A percentile compares a stretch with the other conserved stretches of the same genome.
Evolutionary conservation across 1,140 invertebrate species (phyloP).

Genomic region (Eulimnadia texana): DNA sequence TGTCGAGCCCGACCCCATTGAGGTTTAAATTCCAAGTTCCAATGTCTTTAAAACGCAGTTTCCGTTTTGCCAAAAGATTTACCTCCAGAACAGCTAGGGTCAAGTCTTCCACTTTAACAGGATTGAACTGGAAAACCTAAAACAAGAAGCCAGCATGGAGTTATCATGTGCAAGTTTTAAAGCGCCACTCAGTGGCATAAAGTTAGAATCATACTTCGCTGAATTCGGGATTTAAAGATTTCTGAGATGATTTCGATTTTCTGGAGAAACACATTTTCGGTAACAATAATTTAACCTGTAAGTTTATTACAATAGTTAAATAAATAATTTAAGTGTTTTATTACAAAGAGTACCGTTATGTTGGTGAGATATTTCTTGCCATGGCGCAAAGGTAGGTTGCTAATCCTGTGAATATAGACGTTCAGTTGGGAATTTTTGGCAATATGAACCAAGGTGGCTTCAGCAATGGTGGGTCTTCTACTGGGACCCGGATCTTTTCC

Average conservation of each 20-base stretch:
- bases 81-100: background rate
- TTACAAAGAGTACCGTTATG: background rate
- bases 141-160: too few relatives aligned
- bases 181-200: background rate
- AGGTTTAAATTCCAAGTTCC: background rate
- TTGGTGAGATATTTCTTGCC: background rate
- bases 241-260: background rate
- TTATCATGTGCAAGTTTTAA: too few relatives aligned
- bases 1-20: background rate
- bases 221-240: background rate
- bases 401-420: background rate
- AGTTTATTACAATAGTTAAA: too few relatives aligned
- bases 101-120: background rate
- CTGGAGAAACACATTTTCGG: background rate
- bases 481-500: too few relatives aligned
- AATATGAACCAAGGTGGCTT: background rate
- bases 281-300: background rate
- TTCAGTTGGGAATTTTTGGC: background rate
- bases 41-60: background rate
- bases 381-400: background rate
- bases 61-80: background rate
- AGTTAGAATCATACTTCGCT: background rate
- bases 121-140: background rate
- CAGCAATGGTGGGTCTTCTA: background rate
- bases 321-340: too few relatives aligned